Evolutionary conservation across 2,797 vertebrate genomes (phyloP).

Genomic region (Microcaecilia unicolor): DNA sequence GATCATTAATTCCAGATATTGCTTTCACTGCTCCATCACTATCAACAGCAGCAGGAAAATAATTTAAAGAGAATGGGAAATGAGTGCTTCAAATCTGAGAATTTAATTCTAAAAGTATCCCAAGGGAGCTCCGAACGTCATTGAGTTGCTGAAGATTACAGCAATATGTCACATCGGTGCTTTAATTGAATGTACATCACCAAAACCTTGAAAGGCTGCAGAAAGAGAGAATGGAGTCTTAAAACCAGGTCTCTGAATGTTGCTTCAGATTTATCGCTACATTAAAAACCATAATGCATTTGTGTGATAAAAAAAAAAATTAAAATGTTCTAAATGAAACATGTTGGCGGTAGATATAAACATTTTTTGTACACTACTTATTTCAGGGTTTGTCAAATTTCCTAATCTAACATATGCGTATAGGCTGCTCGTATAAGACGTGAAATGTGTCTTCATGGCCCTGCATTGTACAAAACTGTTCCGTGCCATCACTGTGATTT

Average conservation of each 20-base stretch:
- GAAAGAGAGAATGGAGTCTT: neutral
- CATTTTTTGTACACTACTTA: too few relatives aligned
- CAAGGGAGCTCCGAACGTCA: conserved; percentile 20
- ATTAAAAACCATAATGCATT: neutral
- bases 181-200: conserved; percentile 13
- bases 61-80: conserved; percentile 7
- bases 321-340: neutral
- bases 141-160: conserved; percentile 26
- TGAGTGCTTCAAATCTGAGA: conserved; percentile 11
- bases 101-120: conserved; percentile 20
- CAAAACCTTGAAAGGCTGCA: neutral
- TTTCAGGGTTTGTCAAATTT: too few relatives aligned
- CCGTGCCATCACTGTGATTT: too few relatives aligned
- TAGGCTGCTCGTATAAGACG: too few relatives aligned
- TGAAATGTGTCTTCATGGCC: too few relatives aligned
- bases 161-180: conserved; percentile 21
- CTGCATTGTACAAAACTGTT: too few relatives aligned
- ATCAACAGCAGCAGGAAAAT: too few relatives aligned
- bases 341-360: neutral
- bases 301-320: neutral
- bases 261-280: neutral
- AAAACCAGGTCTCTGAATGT: neutral
- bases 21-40: conserved; percentile 9
- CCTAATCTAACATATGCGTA: too few relatives aligned
- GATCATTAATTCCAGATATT: conserved; percentile 30